Conservation (phyloP, 1,140 invertebrate genomes). For the Lerema accius region DNA sequence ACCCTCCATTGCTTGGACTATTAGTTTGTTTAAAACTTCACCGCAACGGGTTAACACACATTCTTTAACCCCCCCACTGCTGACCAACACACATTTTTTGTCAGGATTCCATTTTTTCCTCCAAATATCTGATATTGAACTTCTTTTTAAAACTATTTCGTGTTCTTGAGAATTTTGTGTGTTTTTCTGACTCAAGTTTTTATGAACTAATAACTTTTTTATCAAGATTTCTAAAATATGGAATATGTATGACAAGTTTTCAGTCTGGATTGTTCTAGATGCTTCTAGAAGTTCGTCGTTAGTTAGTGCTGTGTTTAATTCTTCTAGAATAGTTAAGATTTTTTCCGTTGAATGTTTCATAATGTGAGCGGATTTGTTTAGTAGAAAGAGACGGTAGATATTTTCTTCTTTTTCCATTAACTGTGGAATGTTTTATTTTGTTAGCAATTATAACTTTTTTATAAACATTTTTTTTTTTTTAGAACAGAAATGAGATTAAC, state of each 20-base stretch:
- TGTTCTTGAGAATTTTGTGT: conserved; percentile 48
- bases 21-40: conserved; percentile 63
- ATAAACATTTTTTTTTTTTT: too few relatives aligned
- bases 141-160: conserved; percentile 49
- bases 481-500: too few relatives aligned
- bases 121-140: conserved; percentile 61
- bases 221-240: conserved; percentile 60
- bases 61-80: conserved; percentile 39
- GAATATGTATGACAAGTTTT: conserved; percentile 62
- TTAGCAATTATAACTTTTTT: too few relatives aligned
- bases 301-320: conserved; percentile 34
- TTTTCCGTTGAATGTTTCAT: conserved; percentile 60
- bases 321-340: conserved; percentile 50
- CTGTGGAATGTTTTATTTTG: too few relatives aligned
- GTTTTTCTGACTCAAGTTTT: conserved; percentile 37
- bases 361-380: conserved; percentile 64
- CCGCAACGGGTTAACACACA: conserved; percentile 45
- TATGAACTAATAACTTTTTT: conserved; percentile 44
- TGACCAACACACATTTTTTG: conserved; percentile 34
- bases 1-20: conserved; percentile 55
- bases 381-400: conserved; percentile 48
- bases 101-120: conserved; percentile 60
- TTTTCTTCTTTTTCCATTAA: conserved; percentile 54
- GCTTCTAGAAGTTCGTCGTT: conserved; percentile 38
- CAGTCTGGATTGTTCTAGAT: conserved; percentile 41